Evolutionary conservation across 1,140 invertebrate genomes (phyloP).

Genomic region (Nasonia longicornis): DNA sequence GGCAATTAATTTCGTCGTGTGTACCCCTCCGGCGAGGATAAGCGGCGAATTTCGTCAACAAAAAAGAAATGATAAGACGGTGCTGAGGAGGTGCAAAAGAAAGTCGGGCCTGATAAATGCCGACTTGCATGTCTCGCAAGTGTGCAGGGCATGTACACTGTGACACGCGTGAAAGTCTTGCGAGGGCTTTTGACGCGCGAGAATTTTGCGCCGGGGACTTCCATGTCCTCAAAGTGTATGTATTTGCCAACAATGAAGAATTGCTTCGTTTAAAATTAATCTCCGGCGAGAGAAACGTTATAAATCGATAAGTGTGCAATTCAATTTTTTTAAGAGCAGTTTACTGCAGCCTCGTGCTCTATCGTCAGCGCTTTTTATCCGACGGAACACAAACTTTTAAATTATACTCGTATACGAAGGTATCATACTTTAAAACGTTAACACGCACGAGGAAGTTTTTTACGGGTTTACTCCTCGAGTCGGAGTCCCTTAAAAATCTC

Average conservation of each 20-base stretch:
- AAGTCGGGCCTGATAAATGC: constrained; percentile 40
- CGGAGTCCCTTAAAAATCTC: no score
- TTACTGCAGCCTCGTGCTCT: no score
- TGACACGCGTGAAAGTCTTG: constrained; percentile 21
- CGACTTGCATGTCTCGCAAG: not conserved
- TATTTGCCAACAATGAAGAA: not conserved
- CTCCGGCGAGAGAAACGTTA: not conserved
- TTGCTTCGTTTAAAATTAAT: not conserved
- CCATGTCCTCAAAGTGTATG: not conserved
- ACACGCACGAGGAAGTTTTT: no score
- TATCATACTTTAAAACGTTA: no score
- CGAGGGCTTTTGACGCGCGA: constrained; percentile 27
- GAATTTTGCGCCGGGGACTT: constrained; percentile 13
- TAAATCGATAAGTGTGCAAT: not conserved
- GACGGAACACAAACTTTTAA: no score
- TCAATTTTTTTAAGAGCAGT: not conserved
- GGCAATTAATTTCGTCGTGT: constrained; percentile 43
- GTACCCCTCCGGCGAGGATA: constrained; percentile 29
- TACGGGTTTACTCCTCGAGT: no score
- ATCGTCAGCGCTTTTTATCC: no score
- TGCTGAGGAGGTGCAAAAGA: constrained; percentile 14
- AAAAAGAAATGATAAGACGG: constrained; percentile 32
- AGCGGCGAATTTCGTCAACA: constrained; percentile 44
- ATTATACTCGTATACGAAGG: no score
- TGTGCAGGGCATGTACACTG: not conserved